Evolutionary conservation across 2,797 vertebrate genomes (phyloP).

Genomic region (Rhincodon typus): DNA sequence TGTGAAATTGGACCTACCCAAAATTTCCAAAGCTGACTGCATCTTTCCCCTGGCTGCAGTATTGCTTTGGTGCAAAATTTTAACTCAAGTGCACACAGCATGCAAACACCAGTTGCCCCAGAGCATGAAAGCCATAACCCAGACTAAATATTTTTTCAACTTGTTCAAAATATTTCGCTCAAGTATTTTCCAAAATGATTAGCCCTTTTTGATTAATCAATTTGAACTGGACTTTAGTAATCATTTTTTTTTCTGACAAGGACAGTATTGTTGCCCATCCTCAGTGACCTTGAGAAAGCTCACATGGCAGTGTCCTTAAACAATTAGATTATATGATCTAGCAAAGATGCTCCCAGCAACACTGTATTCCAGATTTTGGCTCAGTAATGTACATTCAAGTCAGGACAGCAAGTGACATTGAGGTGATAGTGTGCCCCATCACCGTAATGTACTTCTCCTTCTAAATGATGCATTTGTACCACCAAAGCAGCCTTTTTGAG

Average conservation of each 20-base stretch:
- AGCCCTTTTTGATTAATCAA: not conserved
- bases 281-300: not conserved
- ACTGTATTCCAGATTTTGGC: not conserved
- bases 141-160: not conserved
- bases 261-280: not conserved
- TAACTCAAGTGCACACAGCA: not conserved
- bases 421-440: not conserved
- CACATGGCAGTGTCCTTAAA: not conserved
- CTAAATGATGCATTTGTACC: not conserved
- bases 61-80: not conserved
- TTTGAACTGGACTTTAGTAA: not conserved
- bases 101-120: no score
- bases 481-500: not conserved
- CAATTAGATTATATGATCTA: not conserved
- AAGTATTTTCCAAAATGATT: not conserved
- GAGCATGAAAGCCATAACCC: not conserved
- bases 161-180: not conserved
- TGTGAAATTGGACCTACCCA: not conserved
- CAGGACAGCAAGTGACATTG: not conserved
- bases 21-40: not conserved
- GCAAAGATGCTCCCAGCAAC: not conserved
- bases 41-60: no score
- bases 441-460: not conserved
- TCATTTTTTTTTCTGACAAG: not conserved
- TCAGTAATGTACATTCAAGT: not conserved